Base-by-base conservation (phyloP, 2,797 vertebrate genomes). In the Chaunax sp. region DNA sequence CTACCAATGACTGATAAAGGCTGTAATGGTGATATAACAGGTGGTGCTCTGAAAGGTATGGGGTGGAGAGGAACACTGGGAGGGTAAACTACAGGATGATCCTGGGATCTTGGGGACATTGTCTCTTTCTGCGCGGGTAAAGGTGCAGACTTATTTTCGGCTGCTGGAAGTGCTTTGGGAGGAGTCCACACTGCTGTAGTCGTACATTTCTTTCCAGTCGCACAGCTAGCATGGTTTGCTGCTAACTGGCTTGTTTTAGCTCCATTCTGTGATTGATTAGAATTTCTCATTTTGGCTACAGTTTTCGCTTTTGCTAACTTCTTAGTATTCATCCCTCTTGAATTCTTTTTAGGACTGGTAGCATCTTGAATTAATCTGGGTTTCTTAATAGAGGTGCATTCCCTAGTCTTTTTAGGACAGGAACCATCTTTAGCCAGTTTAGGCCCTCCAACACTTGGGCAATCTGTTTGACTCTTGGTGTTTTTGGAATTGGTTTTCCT, bases 1-100 rank as follows among this genome's bases (percentile, higher is more conserved):
- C 73, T 62, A 20, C 90, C 89, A 14, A 88, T 89, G 20, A 89
- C 81, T 2, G 85, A 75, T 37, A 91, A 67, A 2, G 89, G 90
- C 72, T 91, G 80, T 33, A 82, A 45, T 14, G 89, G 87, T 19
- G 89, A 89, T 5, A 85, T 60, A 23, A 87, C 37, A 1, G 85
- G 72, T 18, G 82, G 41, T 12, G 25, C 61, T 66, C 20, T 76
- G 20, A 72, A 9, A 23, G 68, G 72, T 53, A 82, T 72, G 1
- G 73, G 59, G 9, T 52, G 51, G 20, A 64, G 26, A 40, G 81
- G 40, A 53, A 68, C 28, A 46, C 59, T 69, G 1, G 40, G 38
- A 0, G 65, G 61, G 37, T 35, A 75, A 25, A 64, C 30, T 3
- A 10, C 0, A 6, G 23, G 1, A 16, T 7, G 2, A 35, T 41